These are phyloP conservation scores for Dermatemys mawii DNA, from an alignment of 2,113 vertebrate species.

Conservation along the genomic window DNA sequence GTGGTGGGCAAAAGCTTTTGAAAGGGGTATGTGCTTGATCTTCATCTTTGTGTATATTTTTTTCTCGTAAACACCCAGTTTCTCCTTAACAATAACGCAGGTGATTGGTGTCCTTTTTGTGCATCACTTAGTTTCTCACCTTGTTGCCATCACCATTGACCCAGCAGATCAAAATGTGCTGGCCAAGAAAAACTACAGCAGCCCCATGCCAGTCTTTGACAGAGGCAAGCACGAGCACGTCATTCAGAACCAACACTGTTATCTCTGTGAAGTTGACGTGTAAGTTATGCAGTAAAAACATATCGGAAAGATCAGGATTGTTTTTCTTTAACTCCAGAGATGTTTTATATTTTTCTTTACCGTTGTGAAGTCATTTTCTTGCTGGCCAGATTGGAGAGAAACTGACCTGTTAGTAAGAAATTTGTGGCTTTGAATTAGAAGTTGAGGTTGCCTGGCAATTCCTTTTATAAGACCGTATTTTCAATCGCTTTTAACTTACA, in stretches of 20 bases:
- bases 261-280: slow-evolving; percentile 79
- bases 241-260: slow-evolving; percentile 82
- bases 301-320: not conserved
- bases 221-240: slow-evolving; percentile 75
- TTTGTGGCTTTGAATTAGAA: not conserved
- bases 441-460: not conserved
- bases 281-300: slow-evolving; percentile 60
- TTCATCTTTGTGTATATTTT: not conserved
- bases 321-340: not conserved
- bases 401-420: not conserved
- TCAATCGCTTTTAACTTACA: not conserved
- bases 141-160: slow-evolving; percentile 74
- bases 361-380: not conserved
- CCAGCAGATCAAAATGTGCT: slow-evolving; percentile 76
- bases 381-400: not conserved
- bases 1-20: not conserved
- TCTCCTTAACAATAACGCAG: slow-evolving; percentile 71
- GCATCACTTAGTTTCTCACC: slow-evolving; percentile 72
- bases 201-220: slow-evolving; percentile 75
- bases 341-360: not conserved
- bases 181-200: slow-evolving; percentile 73
- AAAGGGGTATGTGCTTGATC: not conserved
- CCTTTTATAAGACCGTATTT: not conserved
- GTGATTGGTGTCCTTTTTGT: slow-evolving; percentile 63
- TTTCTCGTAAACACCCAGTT: not conserved